Evolutionary conservation across 2,888 invertebrate species (phyloP), one percentile per base, ranked within the genome.

Genomic region (Troilus luridus): DNA sequence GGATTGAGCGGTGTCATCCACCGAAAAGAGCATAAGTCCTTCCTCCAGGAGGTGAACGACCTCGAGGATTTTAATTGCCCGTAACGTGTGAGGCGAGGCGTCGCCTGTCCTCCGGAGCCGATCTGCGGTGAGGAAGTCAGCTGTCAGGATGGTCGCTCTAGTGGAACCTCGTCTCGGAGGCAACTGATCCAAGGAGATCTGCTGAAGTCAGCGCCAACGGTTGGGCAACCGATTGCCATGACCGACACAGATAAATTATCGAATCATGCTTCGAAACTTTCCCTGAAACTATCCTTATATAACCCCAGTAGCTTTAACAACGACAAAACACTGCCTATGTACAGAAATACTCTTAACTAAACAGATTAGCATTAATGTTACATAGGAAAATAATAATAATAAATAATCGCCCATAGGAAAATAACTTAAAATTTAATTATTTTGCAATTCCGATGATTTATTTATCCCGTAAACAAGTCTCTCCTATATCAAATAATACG

Each of bases 1-100:
- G 41, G 41, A 41, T 19, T 41, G 17, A 41, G 72, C 41, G 14
- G 17, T 77, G 72, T 77, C 72, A 77, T 41, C 72, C 19, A 17
- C 27, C 41, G 41, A 77, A 77, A 77, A 19, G 72, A 77, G 19
- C 72, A 77, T 41, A 77, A 77, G 72, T 6, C 72, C 27, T n/a
- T 10, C 72, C 27, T n/a, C 3, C 5, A 56, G 56, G n/a, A 85
- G 85, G 85, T 85, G 85, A 58, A 85, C 85, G n/a, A 85, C 85
- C 85, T 56, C n/a, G 21, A 7, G 14, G n/a, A 54, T 85, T 56
- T 85, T 85, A 85, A 85, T 85, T 85, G 85, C n/a, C 85, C 85
- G 85, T 27, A 85, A 85, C 54, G 85, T 85, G 85, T 85, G 85
- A 85, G 85, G n/a, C 12, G 56, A 58, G 21, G 54, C 56, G 56